phyloP scores from a whole-genome alignment of 64 coral and sea anemone species.

The Catalaphyllia jardinei region DNA sequence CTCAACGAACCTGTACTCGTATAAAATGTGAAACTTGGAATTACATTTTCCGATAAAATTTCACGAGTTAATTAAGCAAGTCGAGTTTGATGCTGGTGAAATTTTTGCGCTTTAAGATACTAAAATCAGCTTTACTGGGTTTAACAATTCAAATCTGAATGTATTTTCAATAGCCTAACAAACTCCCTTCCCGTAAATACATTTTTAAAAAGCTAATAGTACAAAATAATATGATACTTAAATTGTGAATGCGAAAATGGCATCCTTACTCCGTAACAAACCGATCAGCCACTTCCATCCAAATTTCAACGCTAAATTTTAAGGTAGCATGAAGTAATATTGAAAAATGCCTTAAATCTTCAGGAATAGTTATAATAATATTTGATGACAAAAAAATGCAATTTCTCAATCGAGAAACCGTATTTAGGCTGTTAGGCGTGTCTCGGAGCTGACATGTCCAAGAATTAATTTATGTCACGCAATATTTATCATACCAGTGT shows the following conservation, averaged over 20 bases:
- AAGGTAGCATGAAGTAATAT: no score
- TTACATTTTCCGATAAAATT: not conserved
- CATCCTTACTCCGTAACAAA: not conserved
- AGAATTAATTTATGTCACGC: not conserved
- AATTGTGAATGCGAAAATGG: not conserved
- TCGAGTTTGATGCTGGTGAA: no score
- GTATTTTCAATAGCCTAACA: no score
- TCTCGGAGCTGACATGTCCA: not conserved
- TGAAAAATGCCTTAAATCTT: no score
- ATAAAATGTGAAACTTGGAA: not conserved
- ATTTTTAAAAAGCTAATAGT: not conserved
- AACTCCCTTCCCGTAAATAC: not conserved
- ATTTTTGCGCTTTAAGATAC: not conserved
- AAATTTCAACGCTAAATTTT: not conserved
- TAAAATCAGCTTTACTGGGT: not conserved
- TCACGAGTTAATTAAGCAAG: no score
- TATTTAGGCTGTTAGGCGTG: not conserved
- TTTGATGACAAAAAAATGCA: not conserved
- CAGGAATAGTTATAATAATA: no score
- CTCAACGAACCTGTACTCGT: not conserved
- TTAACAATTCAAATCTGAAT: no score
- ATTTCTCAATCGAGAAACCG: not conserved
- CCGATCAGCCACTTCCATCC: not conserved
- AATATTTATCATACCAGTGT: not conserved
- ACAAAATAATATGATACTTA: not conserved